Conservation (phyloP, 2,113 vertebrate species). For the Polyodon spathula region DNA sequence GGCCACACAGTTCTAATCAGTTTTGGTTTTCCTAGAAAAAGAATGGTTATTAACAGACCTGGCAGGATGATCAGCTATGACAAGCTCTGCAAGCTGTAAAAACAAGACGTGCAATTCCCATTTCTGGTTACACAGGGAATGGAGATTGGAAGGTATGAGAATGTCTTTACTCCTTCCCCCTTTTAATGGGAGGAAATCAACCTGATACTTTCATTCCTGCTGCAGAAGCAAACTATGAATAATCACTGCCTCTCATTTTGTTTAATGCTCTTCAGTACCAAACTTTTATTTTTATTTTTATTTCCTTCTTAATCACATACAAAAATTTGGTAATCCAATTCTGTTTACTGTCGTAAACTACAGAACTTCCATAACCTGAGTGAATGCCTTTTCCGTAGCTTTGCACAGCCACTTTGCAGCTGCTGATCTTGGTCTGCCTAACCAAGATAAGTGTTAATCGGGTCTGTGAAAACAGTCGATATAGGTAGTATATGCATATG, state of each 20-base stretch:
- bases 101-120: slow-evolving; percentile 4
- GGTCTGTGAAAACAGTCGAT: too few species aligned
- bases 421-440: too few species aligned
- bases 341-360: too few species aligned
- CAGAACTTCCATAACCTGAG: too few species aligned
- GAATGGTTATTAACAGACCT: neutral
- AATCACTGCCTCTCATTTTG: neutral
- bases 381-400: too few species aligned
- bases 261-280: neutral
- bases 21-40: too few species aligned
- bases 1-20: too few species aligned
- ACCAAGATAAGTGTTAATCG: too few species aligned
- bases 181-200: neutral
- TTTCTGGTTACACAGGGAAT: slow-evolving; percentile 3
- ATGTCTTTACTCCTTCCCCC: neutral
- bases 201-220: neutral
- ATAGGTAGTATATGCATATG: too few species aligned
- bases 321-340: too few species aligned
- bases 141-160: slow-evolving; percentile 8
- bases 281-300: neutral
- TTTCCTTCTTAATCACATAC: too few species aligned
- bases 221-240: neutral
- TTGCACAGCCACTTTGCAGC: too few species aligned
- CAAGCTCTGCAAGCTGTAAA: slow-evolving; percentile 5
- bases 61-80: neutral